Percentiles rank a stretch among this genome's conserved stretches.
Evolutionary conservation across 2,113 vertebrate genomes (phyloP).

Genomic region (Ahaetulla prasina): DNA sequence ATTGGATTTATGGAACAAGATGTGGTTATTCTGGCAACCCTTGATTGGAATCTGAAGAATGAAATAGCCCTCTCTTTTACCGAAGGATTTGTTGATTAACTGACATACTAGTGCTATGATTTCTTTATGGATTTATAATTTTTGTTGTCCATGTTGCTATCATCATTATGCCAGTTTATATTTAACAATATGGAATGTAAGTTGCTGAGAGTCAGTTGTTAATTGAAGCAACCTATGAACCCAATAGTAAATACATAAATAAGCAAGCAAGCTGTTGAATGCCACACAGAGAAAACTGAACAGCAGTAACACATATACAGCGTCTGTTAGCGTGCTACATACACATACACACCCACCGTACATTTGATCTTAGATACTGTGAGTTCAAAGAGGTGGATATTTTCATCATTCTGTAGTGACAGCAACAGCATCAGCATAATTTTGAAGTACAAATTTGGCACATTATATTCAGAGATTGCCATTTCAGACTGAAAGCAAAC

Average conservation of each 20-base stretch:
- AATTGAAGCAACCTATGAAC: too few species aligned
- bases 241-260: too few species aligned
- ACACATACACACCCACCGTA: neutral
- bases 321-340: too few species aligned
- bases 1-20: neutral
- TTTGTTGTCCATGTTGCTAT: neutral
- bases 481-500: neutral
- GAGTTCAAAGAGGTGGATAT: neutral
- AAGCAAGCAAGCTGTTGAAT: too few species aligned
- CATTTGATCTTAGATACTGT: neutral
- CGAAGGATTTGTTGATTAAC: neutral
- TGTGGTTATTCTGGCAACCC: neutral
- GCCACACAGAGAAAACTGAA: too few species aligned
- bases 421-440: neutral
- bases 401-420: neutral
- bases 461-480: neutral
- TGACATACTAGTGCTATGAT: neutral
- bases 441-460: neutral
- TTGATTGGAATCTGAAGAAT: neutral
- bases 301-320: too few species aligned
- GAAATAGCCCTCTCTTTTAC: neutral
- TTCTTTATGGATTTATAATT: neutral
- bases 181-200: neutral
- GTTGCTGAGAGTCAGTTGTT: too few species aligned
- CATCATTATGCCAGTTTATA: neutral